Conservation (phyloP, 2,888 invertebrate species). For the Cryptocheilus praepositus region DNA sequence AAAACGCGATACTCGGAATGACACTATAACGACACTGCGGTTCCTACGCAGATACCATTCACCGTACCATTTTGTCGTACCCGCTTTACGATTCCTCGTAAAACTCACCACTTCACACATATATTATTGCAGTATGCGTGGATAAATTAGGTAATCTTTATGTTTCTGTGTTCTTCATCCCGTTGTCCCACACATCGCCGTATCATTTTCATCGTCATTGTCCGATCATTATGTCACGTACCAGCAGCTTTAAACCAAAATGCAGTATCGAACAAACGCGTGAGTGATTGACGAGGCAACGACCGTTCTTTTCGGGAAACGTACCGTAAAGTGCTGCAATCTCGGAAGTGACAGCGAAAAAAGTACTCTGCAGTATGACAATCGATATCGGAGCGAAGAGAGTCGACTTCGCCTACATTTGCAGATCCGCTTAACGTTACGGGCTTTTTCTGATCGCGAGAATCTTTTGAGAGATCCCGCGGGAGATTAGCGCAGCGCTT, state of each 20-base stretch:
- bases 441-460: no score
- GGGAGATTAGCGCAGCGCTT: no score
- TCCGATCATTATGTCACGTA: conserved; percentile 46
- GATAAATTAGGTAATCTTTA: conserved; percentile 69
- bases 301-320: conserved; percentile 33
- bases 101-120: conserved; percentile 28
- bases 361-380: no score
- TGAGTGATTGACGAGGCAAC: conserved; percentile 49
- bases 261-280: conserved; percentile 48
- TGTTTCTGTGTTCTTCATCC: conserved; percentile 60
- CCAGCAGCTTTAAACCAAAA: conserved; percentile 39
- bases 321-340: conserved; percentile 27
- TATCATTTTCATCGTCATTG: conserved; percentile 39
- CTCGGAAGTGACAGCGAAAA: no score
- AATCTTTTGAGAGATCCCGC: no score
- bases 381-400: no score
- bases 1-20: neutral
- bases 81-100: conserved; percentile 18
- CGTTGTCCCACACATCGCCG: conserved; percentile 27
- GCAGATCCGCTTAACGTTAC: no score
- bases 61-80: conserved; percentile 5
- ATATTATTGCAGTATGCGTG: conserved; percentile 69
- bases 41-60: neutral
- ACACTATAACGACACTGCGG: neutral
- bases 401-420: conserved; percentile 25